A percentile compares a stretch with the other conserved stretches of the same genome.
phyloP scores from a whole-genome alignment of 1,140 invertebrate genomes.

The Drosophila chauvacae region DNA sequence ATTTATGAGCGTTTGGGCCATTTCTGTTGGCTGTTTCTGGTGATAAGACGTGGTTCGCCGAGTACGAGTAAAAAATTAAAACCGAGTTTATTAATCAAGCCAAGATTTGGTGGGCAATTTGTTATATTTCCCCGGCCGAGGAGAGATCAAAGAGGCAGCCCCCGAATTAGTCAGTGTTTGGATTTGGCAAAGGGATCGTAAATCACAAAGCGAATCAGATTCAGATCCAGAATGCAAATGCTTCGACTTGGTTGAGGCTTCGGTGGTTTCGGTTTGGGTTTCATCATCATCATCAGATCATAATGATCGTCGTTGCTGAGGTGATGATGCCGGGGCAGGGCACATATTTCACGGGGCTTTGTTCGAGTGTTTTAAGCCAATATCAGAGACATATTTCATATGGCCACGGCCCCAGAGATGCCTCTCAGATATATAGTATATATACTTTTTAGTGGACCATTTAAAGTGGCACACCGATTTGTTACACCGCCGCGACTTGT shows the following conservation, averaged over 20 bases:
- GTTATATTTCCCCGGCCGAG: conserved; percentile 50
- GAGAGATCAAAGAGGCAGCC: conserved; percentile 30
- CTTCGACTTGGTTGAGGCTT: neutral
- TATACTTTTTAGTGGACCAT: conserved; percentile 66
- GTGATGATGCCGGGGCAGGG: conserved; percentile 7
- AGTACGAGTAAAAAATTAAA: neutral
- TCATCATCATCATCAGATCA: conserved; percentile 29
- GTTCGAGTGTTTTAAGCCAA: conserved; percentile 61
- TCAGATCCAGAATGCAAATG: conserved; percentile 43
- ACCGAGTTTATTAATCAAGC: conserved; percentile 50
- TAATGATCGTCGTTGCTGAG: conserved; percentile 18
- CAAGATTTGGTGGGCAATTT: conserved; percentile 48
- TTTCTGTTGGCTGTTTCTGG: conserved; percentile 4
- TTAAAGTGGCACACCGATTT: conserved; percentile 75
- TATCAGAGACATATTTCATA: conserved; percentile 71
- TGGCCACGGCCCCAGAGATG: conserved; percentile 57
- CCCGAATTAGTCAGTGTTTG: conserved; percentile 74
- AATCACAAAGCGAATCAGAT: conserved; percentile 53
- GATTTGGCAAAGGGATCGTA: conserved; percentile 74
- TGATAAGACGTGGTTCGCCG: conserved; percentile 20
- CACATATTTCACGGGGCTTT: conserved; percentile 20
- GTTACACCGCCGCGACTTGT: conserved; percentile 54
- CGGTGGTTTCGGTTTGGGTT: neutral
- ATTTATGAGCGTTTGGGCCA: conserved; percentile 16
- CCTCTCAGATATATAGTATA: conserved; percentile 50